These are phyloP conservation scores for Turdus rufiventris DNA, from an alignment of 2,113 vertebrate species.

Conservation along the genomic window DNA sequence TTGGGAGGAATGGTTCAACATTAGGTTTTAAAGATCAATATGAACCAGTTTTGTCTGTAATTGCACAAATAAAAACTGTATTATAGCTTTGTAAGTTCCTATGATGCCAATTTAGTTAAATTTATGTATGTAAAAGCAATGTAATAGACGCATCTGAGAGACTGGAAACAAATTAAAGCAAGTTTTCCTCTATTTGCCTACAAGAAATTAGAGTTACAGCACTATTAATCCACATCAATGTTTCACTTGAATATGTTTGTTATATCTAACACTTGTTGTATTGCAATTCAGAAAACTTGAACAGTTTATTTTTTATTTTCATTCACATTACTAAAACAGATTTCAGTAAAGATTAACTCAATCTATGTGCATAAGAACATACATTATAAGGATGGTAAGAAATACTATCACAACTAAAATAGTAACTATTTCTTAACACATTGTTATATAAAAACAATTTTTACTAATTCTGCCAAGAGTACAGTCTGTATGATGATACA, in stretches of 20 bases:
- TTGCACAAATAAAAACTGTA: neutral
- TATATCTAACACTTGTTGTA: neutral
- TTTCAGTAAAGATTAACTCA: neutral
- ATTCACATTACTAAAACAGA: neutral
- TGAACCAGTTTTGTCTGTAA: neutral
- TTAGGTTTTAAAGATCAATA: neutral
- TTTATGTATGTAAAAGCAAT: neutral
- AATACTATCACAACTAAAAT: neutral
- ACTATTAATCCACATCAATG: neutral
- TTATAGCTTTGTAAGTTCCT: neutral
- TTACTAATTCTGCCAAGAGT: neutral
- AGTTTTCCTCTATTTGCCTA: neutral
- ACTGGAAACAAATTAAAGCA: neutral
- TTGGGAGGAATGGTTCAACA: neutral
- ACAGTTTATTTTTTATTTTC: neutral
- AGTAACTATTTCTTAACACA: neutral
- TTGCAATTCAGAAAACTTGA: neutral
- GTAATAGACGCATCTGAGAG: neutral
- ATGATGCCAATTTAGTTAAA: neutral
- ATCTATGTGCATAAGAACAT: neutral
- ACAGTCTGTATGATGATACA: neutral
- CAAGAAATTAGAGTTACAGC: neutral
- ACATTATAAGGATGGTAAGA: neutral
- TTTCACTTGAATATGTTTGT: neutral
- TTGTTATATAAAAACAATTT: neutral